Evolutionary conservation across 2,797 vertebrate species (phyloP).

Genomic region (Peromyscus melanophrys): DNA sequence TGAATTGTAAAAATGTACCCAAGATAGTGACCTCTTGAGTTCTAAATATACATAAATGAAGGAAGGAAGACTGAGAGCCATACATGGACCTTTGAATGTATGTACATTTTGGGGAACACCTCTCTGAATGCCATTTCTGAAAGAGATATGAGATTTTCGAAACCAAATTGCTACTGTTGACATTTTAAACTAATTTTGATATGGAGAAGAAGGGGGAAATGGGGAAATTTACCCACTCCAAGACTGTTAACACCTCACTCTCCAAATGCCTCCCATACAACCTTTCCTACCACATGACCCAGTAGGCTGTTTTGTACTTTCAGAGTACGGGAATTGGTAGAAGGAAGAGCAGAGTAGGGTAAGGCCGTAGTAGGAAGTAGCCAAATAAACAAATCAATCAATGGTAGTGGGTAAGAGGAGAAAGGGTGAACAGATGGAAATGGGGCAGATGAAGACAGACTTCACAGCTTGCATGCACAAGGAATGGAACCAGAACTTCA

Average conservation of each 20-base stretch:
- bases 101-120: neutral
- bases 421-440: neutral
- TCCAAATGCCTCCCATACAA: neutral
- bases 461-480: neutral
- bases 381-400: neutral
- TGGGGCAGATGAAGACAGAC: neutral
- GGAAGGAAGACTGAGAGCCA: neutral
- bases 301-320: neutral
- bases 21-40: neutral
- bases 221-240: neutral
- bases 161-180: neutral
- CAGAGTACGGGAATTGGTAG: neutral
- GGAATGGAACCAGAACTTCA: neutral
- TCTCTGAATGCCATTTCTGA: constrained; percentile 20
- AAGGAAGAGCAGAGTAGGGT: neutral
- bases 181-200: constrained; percentile 19
- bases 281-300: neutral
- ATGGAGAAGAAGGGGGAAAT: neutral
- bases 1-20: neutral
- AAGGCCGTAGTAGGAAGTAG: neutral
- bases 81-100: neutral
- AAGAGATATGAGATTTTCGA: neutral
- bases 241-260: neutral
- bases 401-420: neutral
- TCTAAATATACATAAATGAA: constrained; percentile 1